These are phyloP conservation scores for Nematolebias whitei DNA, from an alignment of 2,113 vertebrate genomes.

Conservation along the genomic window DNA sequence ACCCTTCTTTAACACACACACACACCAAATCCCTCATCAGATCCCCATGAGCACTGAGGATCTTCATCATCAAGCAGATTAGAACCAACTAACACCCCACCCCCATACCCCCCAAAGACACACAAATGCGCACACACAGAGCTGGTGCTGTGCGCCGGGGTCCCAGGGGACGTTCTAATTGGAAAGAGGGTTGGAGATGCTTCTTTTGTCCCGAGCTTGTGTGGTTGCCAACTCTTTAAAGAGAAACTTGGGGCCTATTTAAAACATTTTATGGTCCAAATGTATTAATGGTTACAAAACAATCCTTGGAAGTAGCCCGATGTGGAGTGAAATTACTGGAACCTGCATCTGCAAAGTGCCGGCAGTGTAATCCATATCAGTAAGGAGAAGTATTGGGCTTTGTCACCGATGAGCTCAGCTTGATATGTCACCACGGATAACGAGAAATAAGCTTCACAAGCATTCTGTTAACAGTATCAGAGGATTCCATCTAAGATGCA, in stretches of 20 bases:
- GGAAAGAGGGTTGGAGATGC: slow-evolving; percentile 38
- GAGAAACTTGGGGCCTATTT: background rate
- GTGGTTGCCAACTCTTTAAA: slow-evolving; percentile 27
- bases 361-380: background rate
- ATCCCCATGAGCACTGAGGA: slow-evolving; percentile 66
- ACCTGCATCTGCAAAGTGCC: background rate
- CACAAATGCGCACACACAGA: slow-evolving; percentile 27
- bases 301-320: background rate
- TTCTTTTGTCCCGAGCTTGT: slow-evolving; percentile 49
- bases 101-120: slow-evolving; percentile 14
- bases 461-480: background rate
- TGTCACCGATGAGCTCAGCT: background rate
- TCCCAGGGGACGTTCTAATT: slow-evolving; percentile 72
- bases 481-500: too few species aligned
- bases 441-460: background rate
- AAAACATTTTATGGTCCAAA: background rate
- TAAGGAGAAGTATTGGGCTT: background rate
- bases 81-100: slow-evolving; percentile 57
- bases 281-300: background rate
- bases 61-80: slow-evolving; percentile 78
- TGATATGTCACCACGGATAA: background rate
- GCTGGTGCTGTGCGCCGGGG: slow-evolving; percentile 41
- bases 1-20: background rate
- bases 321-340: background rate
- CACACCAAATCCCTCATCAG: slow-evolving; percentile 29